These are phyloP conservation scores for Cottus gobio DNA, from an alignment of 2,113 vertebrate genomes.

Conservation along the genomic window DNA sequence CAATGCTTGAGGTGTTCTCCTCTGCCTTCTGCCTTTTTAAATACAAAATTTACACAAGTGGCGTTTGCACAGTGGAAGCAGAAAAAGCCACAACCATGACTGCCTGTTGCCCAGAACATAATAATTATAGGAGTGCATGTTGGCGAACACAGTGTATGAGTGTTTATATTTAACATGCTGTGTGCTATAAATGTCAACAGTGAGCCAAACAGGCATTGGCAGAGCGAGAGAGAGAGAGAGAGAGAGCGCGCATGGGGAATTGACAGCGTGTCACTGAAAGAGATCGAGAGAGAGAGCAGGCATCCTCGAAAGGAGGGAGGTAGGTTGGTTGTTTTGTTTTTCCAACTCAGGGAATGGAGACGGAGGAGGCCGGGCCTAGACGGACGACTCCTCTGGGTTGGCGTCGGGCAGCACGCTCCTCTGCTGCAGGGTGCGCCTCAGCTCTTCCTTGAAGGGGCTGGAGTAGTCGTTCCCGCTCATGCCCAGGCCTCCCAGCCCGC, in stretches of 20 bases:
- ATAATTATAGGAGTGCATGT: constrained; percentile 63
- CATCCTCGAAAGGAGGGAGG: constrained; percentile 82
- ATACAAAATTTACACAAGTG: constrained; percentile 78
- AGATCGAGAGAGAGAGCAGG: constrained; percentile 68
- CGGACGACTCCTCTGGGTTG: constrained; percentile 97
- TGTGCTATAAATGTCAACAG: constrained; percentile 73
- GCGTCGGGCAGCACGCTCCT: constrained; percentile 94
- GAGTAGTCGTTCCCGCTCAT: constrained; percentile 82
- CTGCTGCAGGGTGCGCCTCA: constrained; percentile 88
- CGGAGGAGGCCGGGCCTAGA: constrained; percentile 78
- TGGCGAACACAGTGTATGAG: constrained; percentile 54
- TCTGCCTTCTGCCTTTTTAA: constrained; percentile 61
- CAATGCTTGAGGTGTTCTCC: constrained; percentile 63
- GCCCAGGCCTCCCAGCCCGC: constrained; percentile 73
- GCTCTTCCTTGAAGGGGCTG: constrained; percentile 87
- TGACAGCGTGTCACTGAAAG: constrained; percentile 58
- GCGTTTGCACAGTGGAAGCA: constrained; percentile 71
- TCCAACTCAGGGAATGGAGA: constrained; percentile 50
- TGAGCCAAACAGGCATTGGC: constrained; percentile 77
- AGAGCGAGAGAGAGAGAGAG: constrained; percentile 64
- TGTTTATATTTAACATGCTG: constrained; percentile 75
- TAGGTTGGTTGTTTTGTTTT: constrained; percentile 80
- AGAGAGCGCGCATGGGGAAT: constrained; percentile 28
- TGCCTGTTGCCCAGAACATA: constrained; percentile 57
- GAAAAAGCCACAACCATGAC: constrained; percentile 57